These are phyloP conservation scores for Acholoe squamosa DNA, from an alignment of 2,888 invertebrate genomes.

Conservation along the genomic window DNA sequence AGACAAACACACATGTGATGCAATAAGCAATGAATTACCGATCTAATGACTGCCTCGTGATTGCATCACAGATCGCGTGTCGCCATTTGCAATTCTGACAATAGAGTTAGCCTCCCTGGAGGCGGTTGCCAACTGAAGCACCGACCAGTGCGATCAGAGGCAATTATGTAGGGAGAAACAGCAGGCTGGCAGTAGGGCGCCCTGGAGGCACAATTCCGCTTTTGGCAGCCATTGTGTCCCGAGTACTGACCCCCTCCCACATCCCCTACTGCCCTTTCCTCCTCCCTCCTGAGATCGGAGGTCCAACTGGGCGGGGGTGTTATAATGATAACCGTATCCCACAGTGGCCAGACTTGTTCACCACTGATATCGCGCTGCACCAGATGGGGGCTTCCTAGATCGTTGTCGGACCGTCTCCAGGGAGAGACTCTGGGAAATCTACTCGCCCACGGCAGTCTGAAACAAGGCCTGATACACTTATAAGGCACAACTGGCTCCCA, in stretches of 20 bases:
- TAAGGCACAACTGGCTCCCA: not conserved
- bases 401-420: too few relatives aligned
- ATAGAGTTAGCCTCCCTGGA: conserved; percentile 43
- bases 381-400: not conserved
- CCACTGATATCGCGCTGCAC: not conserved
- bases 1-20: conserved; percentile 61
- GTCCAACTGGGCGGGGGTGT: not conserved
- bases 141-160: conserved; percentile 7
- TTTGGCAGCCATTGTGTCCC: conserved; percentile 24
- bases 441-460: not conserved
- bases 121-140: not conserved
- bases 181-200: conserved; percentile 29
- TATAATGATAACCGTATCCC: conserved; percentile 10
- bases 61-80: conserved; percentile 56
- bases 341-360: not conserved
- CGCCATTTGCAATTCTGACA: conserved; percentile 61
- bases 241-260: not conserved
- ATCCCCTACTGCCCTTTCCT: not conserved
- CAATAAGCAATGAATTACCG: conserved; percentile 55
- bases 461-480: conserved; percentile 23
- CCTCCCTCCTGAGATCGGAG: not conserved
- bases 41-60: conserved; percentile 32
- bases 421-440: not conserved
- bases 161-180: conserved; percentile 57
- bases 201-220: conserved; percentile 30